Conservation (phyloP, 2,113 vertebrate genomes). For the Trachemys scripta region DNA sequence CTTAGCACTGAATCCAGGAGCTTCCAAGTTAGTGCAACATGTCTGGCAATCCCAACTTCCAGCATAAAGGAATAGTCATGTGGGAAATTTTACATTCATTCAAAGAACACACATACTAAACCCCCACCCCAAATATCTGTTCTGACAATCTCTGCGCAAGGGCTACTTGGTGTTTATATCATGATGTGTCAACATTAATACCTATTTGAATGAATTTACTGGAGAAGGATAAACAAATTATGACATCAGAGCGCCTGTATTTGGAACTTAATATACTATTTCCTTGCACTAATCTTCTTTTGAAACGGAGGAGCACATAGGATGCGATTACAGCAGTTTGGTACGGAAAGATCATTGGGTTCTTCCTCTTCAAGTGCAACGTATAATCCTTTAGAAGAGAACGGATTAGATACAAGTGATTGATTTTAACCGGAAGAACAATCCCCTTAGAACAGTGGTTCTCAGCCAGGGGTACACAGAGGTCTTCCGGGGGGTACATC, state of each 20-base stretch:
- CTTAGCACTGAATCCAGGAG: neutral
- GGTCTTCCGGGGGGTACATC: too few relatives aligned
- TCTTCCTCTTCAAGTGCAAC: neutral
- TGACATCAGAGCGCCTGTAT: neutral
- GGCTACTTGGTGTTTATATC: neutral
- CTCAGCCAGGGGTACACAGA: too few relatives aligned
- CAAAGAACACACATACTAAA: neutral
- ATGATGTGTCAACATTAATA: neutral
- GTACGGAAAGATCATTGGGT: neutral
- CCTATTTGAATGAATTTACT: neutral
- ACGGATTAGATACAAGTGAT: neutral
- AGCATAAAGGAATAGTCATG: neutral
- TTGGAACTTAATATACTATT: neutral
- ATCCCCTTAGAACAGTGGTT: conserved; percentile 31
- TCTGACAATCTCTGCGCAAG: neutral
- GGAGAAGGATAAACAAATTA: neutral
- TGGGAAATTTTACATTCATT: neutral
- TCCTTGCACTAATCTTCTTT: neutral
- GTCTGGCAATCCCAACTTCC: neutral
- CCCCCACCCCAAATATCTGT: neutral
- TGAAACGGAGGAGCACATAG: neutral
- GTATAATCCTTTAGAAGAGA: neutral
- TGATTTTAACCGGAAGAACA: neutral
- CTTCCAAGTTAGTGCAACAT: neutral
- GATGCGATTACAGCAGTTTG: neutral